Base-by-base conservation (phyloP, 2,888 invertebrate species). In the Anagyrus pseudococci region DNA sequence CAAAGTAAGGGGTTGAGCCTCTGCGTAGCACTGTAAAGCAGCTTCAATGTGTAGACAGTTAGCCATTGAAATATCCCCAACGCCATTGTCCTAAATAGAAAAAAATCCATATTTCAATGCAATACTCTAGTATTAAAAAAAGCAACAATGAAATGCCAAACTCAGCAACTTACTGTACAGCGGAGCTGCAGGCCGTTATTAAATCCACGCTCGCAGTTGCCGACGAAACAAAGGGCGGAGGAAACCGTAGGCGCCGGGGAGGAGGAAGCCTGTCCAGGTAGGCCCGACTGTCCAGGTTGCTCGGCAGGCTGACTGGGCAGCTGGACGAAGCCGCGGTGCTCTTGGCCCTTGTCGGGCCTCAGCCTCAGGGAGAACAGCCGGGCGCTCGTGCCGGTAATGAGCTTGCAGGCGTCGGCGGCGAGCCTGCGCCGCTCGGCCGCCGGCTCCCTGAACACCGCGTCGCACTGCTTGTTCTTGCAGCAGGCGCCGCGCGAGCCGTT, bases 401-500 rank as follows among this genome's bases (percentile, higher is more conserved):
- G 82, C 74, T 87, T 86, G 55, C 88, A 87, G 17, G 89, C 88
- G 71, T 89, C 89, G 1, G 86, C 84, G 29, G 86, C 85, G 6
- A 84, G 79, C 77, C 83, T 65, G 73, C 81, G 82, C 75, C 83
- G 85, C 70, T 83, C 85, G 50, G 83, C 83, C n/a, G n/a, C n/a
- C 1, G 81, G 84, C 75, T 86, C 85, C 75, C 88, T 88, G 71
- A 90, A 88, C 1, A 88, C 84, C 17, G 85, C 86, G 76, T 87
- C 86, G 76, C 91, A 91, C 15, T 83, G 80, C 75, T 87, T 88
- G 75, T 90, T 91, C 77, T 90, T 90, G 75, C 91, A 91, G 67
- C 85, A 85, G 22, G 86, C 82, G n/a, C 90, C 89, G 57, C 92
- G 83, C 1, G 90, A 90, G 2, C 92, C 92, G 79, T 91, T 93